Percentiles rank a stretch among this genome's conserved stretches.
phyloP scores from a whole-genome alignment of 35 echinoderm and acorn worm species.

The Heliocidaris erythrogramma region DNA sequence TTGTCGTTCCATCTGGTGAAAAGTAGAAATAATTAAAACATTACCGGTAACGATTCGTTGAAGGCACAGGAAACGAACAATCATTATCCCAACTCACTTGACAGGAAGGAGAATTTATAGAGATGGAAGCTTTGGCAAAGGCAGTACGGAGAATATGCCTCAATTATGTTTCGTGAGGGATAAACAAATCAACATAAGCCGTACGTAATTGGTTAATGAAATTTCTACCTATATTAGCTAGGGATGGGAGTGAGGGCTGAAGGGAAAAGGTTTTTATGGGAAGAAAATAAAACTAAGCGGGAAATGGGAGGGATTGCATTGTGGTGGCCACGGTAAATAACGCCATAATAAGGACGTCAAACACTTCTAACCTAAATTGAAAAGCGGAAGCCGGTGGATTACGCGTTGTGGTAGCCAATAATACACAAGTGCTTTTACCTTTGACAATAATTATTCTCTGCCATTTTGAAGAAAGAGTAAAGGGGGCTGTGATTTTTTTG shows the following conservation, averaged over 20 bases:
- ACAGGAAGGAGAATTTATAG: neutral
- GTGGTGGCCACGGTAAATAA: neutral
- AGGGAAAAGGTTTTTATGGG: neutral
- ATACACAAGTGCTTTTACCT: conserved; percentile 4
- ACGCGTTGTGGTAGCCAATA: neutral
- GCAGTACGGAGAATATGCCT: neutral
- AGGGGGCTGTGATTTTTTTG: neutral
- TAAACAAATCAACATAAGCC: neutral
- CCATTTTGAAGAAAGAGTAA: neutral
- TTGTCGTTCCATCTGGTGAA: neutral
- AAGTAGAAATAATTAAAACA: conserved; percentile 13
- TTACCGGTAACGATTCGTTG: neutral
- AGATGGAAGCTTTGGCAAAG: neutral
- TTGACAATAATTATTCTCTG: neutral
- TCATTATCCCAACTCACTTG: neutral
- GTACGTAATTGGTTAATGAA: neutral
- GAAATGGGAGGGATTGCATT: neutral
- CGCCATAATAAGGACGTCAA: conserved; percentile 8
- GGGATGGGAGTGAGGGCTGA: neutral
- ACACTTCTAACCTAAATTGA: neutral
- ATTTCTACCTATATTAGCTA: neutral
- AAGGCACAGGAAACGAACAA: neutral
- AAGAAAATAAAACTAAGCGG: neutral
- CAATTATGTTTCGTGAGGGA: neutral
- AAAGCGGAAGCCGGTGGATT: neutral